These are phyloP conservation scores for Cercocebus atys DNA, from an alignment of 2,113 vertebrate genomes.

Conservation along the genomic window DNA sequence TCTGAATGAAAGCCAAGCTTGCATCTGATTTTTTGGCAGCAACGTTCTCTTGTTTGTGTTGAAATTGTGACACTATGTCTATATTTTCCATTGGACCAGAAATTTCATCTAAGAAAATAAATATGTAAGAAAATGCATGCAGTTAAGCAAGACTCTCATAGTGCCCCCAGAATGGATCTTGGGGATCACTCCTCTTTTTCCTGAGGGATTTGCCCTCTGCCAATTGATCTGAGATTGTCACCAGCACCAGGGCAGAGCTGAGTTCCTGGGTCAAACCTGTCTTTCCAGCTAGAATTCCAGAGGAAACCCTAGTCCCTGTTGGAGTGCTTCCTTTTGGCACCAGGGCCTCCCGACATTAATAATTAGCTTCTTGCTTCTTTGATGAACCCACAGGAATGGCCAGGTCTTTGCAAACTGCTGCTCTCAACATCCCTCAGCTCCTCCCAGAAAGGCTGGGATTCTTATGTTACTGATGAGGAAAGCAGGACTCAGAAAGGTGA, in stretches of 20 bases:
- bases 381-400: not conserved
- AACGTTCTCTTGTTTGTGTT: not conserved
- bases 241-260: not conserved
- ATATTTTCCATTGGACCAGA: not conserved
- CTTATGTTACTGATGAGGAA: not conserved
- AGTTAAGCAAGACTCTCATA: not conserved
- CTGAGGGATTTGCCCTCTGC: not conserved
- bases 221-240: not conserved
- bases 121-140: not conserved
- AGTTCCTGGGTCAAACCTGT: not conserved
- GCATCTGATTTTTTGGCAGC: not conserved
- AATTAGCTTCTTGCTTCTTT: not conserved
- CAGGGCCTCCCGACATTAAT: accelerated
- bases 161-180: accelerated
- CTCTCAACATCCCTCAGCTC: not conserved
- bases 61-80: not conserved
- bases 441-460: not conserved
- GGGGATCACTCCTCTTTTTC: not conserved
- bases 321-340: not conserved
- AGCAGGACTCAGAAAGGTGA: not conserved
- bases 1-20: not conserved
- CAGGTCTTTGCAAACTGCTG: not conserved
- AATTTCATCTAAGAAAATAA: not conserved
- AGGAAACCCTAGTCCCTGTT: not conserved
- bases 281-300: not conserved